A percentile compares a stretch with the other conserved stretches of the same genome.
Evolutionary conservation across 2,888 invertebrate genomes (phyloP).

Genomic region (Caenorhabditis wallacei): DNA sequence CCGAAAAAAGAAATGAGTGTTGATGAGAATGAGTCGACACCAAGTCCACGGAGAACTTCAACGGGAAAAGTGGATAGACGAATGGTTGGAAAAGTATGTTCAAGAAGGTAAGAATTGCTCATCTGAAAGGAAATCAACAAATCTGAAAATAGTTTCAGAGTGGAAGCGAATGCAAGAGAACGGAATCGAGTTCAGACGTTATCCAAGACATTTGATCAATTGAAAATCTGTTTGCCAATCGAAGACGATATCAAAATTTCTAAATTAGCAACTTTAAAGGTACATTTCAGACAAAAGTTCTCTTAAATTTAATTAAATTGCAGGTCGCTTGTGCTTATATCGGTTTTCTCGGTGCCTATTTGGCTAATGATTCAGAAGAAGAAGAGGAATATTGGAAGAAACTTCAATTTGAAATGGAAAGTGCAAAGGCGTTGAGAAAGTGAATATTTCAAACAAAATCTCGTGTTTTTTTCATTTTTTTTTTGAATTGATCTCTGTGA

Average conservation of each 20-base stretch:
- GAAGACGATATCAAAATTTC: constrained; percentile 51
- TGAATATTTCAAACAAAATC: constrained; percentile 3
- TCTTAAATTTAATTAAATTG: not conserved
- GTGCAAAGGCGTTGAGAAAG: constrained; percentile 57
- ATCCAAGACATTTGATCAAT: constrained; percentile 55
- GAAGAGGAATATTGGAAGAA: constrained; percentile 20
- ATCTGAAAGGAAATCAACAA: not conserved
- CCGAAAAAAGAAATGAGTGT: not conserved
- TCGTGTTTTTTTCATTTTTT: not conserved
- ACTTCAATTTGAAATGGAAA: constrained; percentile 49
- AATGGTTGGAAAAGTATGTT: constrained; percentile 44
- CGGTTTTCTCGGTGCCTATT: constrained; percentile 47
- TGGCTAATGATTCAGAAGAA: constrained; percentile 29
- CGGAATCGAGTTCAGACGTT: constrained; percentile 62
- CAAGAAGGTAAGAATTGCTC: constrained; percentile 33
- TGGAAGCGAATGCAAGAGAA: constrained; percentile 65
- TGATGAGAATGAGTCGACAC: constrained; percentile 41
- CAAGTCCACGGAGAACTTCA: constrained; percentile 50
- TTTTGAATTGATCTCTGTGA: constrained; percentile 46
- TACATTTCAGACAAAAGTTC: not conserved
- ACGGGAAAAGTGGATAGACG: constrained; percentile 42
- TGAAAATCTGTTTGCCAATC: constrained; percentile 48
- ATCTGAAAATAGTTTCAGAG: constrained; percentile 27
- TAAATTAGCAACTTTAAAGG: constrained; percentile 58
- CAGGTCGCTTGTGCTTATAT: constrained; percentile 59